Evolutionary conservation across 2,797 vertebrate species (phyloP).

Genomic region (Sebastes trivittatus): DNA sequence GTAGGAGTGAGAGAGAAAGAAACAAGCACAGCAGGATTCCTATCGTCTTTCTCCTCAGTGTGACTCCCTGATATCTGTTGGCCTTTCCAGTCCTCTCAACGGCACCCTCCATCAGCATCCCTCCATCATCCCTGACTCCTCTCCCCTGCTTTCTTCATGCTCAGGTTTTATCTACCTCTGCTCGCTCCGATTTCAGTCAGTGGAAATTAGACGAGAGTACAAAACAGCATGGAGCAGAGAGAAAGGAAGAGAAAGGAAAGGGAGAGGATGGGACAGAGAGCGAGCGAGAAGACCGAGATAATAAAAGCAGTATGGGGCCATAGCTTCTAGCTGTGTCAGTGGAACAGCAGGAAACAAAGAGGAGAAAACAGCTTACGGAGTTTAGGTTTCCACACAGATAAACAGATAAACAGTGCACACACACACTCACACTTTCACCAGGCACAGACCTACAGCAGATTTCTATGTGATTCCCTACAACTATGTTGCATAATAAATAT

Average conservation of each 20-base stretch:
- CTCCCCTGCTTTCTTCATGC: constrained; percentile 41
- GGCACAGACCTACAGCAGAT: background rate
- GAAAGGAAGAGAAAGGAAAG: constrained; percentile 8
- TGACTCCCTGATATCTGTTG: constrained; percentile 55
- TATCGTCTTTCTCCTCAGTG: constrained; percentile 61
- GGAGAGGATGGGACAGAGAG: constrained; percentile 22
- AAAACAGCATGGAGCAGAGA: constrained; percentile 41
- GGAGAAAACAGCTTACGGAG: constrained; percentile 52
- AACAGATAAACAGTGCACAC: constrained; percentile 32
- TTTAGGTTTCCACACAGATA: constrained; percentile 50
- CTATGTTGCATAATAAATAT: constrained; percentile 13
- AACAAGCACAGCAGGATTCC: constrained; percentile 41
- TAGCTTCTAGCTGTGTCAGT: constrained; percentile 60
- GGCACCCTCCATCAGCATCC: constrained; percentile 54
- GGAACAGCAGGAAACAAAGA: constrained; percentile 59
- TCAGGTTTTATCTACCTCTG: constrained; percentile 53
- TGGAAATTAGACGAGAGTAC: constrained; percentile 62
- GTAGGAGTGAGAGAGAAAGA: background rate
- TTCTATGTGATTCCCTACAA: constrained; percentile 3
- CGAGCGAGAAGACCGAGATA: constrained; percentile 33
- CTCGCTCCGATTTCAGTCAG: constrained; percentile 51
- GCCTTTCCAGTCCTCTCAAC: constrained; percentile 53
- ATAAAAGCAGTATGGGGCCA: constrained; percentile 60
- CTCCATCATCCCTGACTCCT: constrained; percentile 43
- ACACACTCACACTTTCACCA: background rate